Base-by-base conservation (phyloP, 2,888 invertebrate species). In the Prosapia bicincta region DNA sequence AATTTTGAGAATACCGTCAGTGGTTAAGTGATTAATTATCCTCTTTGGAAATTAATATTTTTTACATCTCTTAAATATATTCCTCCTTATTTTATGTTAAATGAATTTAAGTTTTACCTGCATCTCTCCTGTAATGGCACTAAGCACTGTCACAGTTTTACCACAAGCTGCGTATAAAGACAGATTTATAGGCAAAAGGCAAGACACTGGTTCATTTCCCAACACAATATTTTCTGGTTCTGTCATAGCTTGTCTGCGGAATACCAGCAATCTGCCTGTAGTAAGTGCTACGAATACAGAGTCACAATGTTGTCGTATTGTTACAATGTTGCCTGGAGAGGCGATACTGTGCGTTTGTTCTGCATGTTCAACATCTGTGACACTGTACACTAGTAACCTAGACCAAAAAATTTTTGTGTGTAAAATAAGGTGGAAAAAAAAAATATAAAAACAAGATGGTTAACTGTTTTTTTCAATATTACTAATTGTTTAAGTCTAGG, bases 121-220 rank as follows among this genome's bases (percentile, higher is more conserved):
- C 67, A 94, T 89, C 83, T 95, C 94, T 0, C 93, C 93, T 0
- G 92, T 92, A 65, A 91, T 86, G 0, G 92, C 93, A 83, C 92
- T 93, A 72, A 96, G 87, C 26, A 95, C 94, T 87, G 92, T 94
- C 20, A 97, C 93, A 78, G 93, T 90, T 82, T 92, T 91, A 0
- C 92, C 94, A 84, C 95, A 96, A 0, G 96, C 93, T 0, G 94
- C 95, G 85, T 96, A 97, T 30, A 97, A 87, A 74, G 91, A 91
- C 70, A 92, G 89, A 82, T 95, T 94, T 78, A 96, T 93, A 0
- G 95, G 92, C 82, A 94, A 85, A n/a, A 97, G 88, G 83, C 93
- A 93, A 67, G 93, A 89, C 13, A 96, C 93, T 0, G 94, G 89
- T 9, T 83, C 83, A 80, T 88, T 87, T 7, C 93, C 93, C 26